phyloP scores from a whole-genome alignment of 2,888 invertebrate genomes.

The Amblyjoppa proteus region DNA sequence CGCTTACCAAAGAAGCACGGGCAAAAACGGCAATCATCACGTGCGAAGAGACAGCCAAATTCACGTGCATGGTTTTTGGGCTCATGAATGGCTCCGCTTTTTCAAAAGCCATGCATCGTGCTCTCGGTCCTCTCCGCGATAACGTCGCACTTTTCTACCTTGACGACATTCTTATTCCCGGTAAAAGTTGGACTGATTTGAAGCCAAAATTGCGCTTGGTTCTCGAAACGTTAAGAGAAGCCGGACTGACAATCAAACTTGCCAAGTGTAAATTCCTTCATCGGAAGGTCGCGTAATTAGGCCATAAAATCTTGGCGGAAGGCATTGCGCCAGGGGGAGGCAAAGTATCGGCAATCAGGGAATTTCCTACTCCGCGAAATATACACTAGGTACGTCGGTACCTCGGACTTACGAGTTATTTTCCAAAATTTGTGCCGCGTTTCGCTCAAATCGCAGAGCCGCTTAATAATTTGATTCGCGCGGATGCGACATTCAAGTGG shows the following conservation, averaged over 20 bases:
- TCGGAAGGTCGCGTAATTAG: conserved; percentile 74
- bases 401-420: conserved; percentile 43
- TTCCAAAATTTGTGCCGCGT: conserved; percentile 51
- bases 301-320: conserved; percentile 66
- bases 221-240: conserved; percentile 26
- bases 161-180: conserved; percentile 33
- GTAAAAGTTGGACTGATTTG: conserved; percentile 70
- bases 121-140: conserved; percentile 28
- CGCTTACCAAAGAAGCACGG: conserved; percentile 36
- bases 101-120: conserved; percentile 24
- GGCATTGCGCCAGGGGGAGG: conserved; percentile 58
- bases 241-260: conserved; percentile 74
- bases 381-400: conserved; percentile 54
- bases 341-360: conserved; percentile 70
- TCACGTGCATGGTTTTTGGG: conserved; percentile 37
- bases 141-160: conserved; percentile 30
- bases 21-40: conserved; percentile 65
- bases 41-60: conserved; percentile 53
- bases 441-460: conserved; percentile 42
- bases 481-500: conserved; percentile 33
- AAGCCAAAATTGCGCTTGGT: not conserved
- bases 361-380: conserved; percentile 46
- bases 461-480: not conserved
- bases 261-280: conserved; percentile 74
- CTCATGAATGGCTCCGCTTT: conserved; percentile 36